Conservation (phyloP, 2,888 invertebrate species). For the Phengaris alcon region DNA sequence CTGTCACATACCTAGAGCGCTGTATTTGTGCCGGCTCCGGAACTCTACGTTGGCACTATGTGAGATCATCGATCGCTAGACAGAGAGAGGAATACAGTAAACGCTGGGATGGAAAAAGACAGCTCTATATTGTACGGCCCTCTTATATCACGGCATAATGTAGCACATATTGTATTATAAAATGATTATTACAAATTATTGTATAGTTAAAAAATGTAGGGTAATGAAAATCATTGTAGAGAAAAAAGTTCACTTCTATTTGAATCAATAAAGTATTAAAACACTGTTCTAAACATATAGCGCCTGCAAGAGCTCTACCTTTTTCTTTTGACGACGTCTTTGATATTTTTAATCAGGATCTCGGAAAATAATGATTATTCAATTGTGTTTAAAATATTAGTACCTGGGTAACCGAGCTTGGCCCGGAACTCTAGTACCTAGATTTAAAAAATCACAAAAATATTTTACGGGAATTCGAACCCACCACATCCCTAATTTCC, state of each 20-base stretch:
- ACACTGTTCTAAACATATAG: not conserved
- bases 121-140: not conserved
- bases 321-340: not conserved
- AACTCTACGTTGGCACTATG: slow-evolving; percentile 19
- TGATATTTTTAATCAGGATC: not conserved
- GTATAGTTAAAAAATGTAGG: too few species aligned
- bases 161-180: not conserved
- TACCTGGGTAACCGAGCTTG: too few species aligned
- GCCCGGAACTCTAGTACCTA: too few species aligned
- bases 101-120: not conserved
- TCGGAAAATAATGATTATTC: too few species aligned
- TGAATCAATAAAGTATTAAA: too few species aligned
- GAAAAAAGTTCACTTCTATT: too few species aligned
- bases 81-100: not conserved
- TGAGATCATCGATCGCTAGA: slow-evolving; percentile 18
- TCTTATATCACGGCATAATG: not conserved
- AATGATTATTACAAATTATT: not conserved
- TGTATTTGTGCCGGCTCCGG: not conserved
- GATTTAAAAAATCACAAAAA: too few species aligned
- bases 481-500: too few species aligned
- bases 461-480: too few species aligned
- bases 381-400: too few species aligned
- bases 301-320: not conserved
- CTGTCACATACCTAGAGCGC: not conserved
- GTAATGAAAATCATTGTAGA: too few species aligned